These are phyloP conservation scores for Apotomis capreana DNA, from an alignment of 2,888 invertebrate species.

Conservation along the genomic window DNA sequence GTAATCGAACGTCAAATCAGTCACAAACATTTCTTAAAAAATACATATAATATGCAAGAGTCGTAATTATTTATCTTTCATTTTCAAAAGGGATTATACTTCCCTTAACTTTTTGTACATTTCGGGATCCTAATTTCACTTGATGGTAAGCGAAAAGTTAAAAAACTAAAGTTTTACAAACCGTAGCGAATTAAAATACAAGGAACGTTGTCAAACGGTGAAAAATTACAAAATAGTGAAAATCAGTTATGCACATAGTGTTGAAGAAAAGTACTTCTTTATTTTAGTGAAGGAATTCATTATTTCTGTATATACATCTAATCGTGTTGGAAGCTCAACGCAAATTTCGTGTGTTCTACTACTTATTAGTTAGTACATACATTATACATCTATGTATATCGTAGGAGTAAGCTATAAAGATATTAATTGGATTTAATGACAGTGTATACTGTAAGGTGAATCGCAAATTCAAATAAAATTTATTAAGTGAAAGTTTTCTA, in stretches of 20 bases:
- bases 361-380: conserved; percentile 58
- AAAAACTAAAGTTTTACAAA: too few relatives aligned
- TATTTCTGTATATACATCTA: conserved; percentile 82
- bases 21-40: background rate
- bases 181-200: background rate
- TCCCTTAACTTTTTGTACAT: too few relatives aligned
- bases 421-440: conserved; percentile 32
- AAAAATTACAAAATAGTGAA: background rate
- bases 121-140: too few relatives aligned
- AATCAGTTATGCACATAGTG: conserved; percentile 2
- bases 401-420: conserved; percentile 51
- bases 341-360: conserved; percentile 79
- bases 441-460: conserved; percentile 26
- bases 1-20: background rate
- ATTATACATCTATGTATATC: conserved; percentile 56
- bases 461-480: conserved; percentile 26
- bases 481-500: too few relatives aligned
- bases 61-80: background rate
- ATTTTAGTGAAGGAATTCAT: conserved; percentile 43
- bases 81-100: background rate
- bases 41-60: background rate
- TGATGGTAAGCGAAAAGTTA: too few relatives aligned
- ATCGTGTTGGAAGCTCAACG: conserved; percentile 85
- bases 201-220: background rate
- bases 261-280: conserved; percentile 19